A percentile compares a stretch with the other conserved stretches of the same genome.
Conservation (phyloP, 2,797 vertebrate genomes). For the Sebastolobus altivelis region DNA sequence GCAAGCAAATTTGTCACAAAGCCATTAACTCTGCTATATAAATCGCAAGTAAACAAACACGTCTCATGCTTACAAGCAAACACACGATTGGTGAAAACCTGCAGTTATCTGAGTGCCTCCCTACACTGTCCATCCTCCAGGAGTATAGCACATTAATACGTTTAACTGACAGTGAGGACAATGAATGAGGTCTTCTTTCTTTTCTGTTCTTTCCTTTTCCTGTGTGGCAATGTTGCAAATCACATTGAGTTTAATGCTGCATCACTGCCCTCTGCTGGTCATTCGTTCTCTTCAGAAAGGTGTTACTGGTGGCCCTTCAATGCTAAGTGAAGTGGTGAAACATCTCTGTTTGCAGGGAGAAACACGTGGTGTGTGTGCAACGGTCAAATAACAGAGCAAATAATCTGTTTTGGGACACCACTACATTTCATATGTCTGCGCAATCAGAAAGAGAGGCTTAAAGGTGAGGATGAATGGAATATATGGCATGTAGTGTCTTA, state of each 20-base stretch:
- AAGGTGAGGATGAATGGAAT: background rate
- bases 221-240: background rate
- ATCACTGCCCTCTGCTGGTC: slow-evolving; percentile 69
- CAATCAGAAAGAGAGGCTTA: background rate
- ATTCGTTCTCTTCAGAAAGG: background rate
- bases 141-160: background rate
- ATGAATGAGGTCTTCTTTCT: background rate
- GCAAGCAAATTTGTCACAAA: background rate
- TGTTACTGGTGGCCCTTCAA: background rate
- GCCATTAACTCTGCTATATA: background rate
- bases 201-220: background rate
- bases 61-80: background rate
- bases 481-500: slow-evolving; percentile 32
- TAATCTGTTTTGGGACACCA: background rate
- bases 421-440: background rate
- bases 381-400: background rate
- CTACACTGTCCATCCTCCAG: background rate
- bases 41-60: background rate
- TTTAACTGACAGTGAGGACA: background rate
- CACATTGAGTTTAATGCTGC: background rate
- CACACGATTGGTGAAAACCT: background rate
- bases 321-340: background rate
- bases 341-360: background rate
- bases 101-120: background rate
- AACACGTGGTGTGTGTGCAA: background rate